Conservation (phyloP, 92 coral and sea anemone genomes). For the Zoanthus sansibaricus region DNA sequence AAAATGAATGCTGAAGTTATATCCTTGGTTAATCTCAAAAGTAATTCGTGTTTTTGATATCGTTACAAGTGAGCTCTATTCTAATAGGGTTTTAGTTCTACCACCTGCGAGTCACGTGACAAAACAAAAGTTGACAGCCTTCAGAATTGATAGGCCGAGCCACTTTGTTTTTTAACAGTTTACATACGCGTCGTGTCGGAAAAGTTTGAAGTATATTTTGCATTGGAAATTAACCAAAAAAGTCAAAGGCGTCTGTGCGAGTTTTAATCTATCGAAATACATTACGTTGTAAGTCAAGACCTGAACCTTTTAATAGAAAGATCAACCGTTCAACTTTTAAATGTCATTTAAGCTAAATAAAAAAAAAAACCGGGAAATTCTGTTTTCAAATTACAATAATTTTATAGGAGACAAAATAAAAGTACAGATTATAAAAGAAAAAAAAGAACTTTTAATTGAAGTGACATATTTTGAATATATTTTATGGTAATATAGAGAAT, state of each 20-base stretch:
- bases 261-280: not conserved
- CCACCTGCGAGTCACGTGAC: slow-evolving; percentile 47
- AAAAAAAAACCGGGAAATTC: not conserved
- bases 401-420: not conserved
- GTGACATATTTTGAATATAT: not conserved
- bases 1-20: not conserved
- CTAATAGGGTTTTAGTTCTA: not conserved
- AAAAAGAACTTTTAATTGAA: not conserved
- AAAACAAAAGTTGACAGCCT: slow-evolving; percentile 12
- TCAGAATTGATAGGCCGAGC: slow-evolving; percentile 17
- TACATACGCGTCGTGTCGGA: not conserved
- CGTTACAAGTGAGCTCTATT: slow-evolving; percentile 19
- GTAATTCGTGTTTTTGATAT: not conserved
- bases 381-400: not conserved
- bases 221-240: slow-evolving; percentile 17
- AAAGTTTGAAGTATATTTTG: slow-evolving; percentile 2
- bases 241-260: not conserved
- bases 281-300: not conserved
- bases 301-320: not conserved
- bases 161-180: slow-evolving; percentile 5
- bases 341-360: not conserved
- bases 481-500: not conserved
- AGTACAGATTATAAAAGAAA: not conserved
- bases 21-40: not conserved
- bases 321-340: not conserved